Evolutionary conservation across 2,113 vertebrate genomes (phyloP).

Genomic region (Lampris megalopsis): DNA sequence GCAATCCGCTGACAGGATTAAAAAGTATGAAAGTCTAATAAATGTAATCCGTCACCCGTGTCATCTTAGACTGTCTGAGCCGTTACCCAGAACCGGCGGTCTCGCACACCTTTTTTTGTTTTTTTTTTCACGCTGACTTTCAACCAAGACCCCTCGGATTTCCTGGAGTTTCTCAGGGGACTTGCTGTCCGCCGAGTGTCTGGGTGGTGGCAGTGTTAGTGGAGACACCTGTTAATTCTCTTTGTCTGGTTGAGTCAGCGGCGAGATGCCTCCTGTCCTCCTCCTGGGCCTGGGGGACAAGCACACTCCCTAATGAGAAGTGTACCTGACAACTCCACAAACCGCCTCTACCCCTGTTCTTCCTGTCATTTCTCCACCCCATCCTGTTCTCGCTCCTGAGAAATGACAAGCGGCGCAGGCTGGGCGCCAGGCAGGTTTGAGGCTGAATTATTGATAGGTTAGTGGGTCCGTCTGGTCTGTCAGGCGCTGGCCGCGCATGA

Average conservation of each 20-base stretch:
- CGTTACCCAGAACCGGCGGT: constrained; percentile 44
- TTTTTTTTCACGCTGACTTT: constrained; percentile 14
- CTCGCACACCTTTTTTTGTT: constrained; percentile 33
- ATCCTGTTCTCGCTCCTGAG: constrained; percentile 16
- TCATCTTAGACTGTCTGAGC: constrained; percentile 9
- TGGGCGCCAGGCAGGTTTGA: constrained; percentile 43
- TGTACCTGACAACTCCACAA: constrained; percentile 61
- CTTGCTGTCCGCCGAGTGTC: constrained; percentile 12
- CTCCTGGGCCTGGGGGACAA: constrained; percentile 30
- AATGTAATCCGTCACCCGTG: constrained; percentile 49
- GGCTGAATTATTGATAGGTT: constrained; percentile 66
- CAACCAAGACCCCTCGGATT: constrained; percentile 53
- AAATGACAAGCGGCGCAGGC: constrained; percentile 47
- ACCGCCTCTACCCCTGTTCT: constrained; percentile 22
- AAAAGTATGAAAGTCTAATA: constrained; percentile 35
- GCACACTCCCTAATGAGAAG: constrained; percentile 61
- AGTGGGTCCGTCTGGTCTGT: constrained; percentile 37
- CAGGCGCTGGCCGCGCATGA: constrained; percentile 37
- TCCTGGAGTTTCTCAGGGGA: constrained; percentile 31
- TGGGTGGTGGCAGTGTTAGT: no score
- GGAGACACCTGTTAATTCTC: constrained; percentile 44
- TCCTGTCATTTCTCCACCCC: constrained; percentile 30
- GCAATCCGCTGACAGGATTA: constrained; percentile 33
- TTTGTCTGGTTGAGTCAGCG: constrained; percentile 48
- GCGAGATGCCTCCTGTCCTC: constrained; percentile 48